phyloP scores from a whole-genome alignment of 2,113 vertebrate species.

The Ivindomyrus marchei region DNA sequence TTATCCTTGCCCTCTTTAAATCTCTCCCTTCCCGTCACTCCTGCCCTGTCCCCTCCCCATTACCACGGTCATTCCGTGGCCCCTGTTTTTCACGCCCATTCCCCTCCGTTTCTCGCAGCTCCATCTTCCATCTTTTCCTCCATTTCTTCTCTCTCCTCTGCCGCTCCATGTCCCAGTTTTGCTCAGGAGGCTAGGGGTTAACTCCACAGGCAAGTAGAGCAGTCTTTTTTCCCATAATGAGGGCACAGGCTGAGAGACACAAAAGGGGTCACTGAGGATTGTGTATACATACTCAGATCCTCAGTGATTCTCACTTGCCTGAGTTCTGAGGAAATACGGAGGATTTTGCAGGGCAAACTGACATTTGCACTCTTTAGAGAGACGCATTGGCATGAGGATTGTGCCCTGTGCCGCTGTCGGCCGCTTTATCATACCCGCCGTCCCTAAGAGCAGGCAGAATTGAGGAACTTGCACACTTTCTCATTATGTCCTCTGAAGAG shows the following conservation, averaged over 20 bases:
- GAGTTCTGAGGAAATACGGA: background rate
- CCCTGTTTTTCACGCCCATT: background rate
- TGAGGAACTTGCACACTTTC: background rate
- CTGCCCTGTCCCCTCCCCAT: background rate
- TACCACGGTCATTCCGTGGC: background rate
- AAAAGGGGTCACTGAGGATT: slow-evolving; percentile 28
- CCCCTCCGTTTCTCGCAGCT: background rate
- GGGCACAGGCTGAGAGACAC: slow-evolving; percentile 37
- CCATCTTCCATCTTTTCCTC: background rate
- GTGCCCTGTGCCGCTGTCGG: background rate
- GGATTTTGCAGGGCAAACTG: background rate
- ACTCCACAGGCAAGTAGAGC: slow-evolving; percentile 38
- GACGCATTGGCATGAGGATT: background rate
- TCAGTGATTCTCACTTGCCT: slow-evolving; percentile 10
- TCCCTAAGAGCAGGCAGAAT: background rate
- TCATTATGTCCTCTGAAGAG: background rate
- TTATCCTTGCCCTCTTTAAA: slow-evolving; percentile 8
- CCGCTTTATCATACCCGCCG: background rate
- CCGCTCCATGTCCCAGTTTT: slow-evolving; percentile 9
- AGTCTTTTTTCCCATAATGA: slow-evolving; percentile 48
- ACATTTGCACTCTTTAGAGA: background rate
- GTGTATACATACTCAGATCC: slow-evolving; percentile 22
- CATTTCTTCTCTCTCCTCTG: background rate
- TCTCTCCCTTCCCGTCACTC: background rate
- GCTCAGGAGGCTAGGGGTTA: slow-evolving; percentile 14